A percentile compares a stretch with the other conserved stretches of the same genome.
These are phyloP conservation scores for Odontothrips loti DNA, from an alignment of 2,888 invertebrate genomes.

Conservation along the genomic window DNA sequence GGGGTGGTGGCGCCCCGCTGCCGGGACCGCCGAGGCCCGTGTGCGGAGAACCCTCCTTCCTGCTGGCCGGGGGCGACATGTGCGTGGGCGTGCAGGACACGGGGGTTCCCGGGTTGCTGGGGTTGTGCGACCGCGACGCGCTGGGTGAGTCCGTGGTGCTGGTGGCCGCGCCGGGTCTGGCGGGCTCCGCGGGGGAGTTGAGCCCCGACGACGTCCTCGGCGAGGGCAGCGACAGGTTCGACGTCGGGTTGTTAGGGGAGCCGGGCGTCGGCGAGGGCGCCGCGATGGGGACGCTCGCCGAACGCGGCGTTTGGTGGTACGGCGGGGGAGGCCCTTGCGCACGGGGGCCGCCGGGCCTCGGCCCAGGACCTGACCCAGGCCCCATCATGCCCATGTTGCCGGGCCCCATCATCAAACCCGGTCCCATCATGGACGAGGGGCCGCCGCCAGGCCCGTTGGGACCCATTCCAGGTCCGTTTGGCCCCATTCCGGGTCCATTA, in stretches of 20 bases:
- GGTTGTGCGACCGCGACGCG: conserved; percentile 48
- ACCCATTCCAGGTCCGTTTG: conserved; percentile 43
- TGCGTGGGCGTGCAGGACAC: conserved; percentile 50
- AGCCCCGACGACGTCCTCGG: conserved; percentile 65
- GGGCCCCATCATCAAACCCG: conserved; percentile 34
- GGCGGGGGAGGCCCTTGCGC: conserved; percentile 72
- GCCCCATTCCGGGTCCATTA: conserved; percentile 18
- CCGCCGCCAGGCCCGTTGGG: conserved; percentile 27
- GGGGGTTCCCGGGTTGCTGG: conserved; percentile 70
- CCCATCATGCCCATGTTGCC: conserved; percentile 43
- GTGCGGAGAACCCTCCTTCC: conserved; percentile 4
- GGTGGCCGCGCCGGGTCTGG: conserved; percentile 34
- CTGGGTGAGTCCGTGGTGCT: conserved; percentile 54
- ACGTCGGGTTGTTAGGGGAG: conserved; percentile 67
- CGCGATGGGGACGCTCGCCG: conserved; percentile 69
- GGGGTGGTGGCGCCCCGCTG: neutral
- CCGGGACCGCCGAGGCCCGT: too few species aligned
- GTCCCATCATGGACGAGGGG: neutral
- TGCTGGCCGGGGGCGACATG: conserved; percentile 7
- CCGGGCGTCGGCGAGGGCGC: conserved; percentile 66
- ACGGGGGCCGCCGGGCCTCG: conserved; percentile 44
- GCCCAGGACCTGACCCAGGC: conserved; percentile 35
- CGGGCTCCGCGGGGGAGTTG: conserved; percentile 64
- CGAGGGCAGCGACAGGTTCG: conserved; percentile 68
- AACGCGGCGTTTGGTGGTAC: conserved; percentile 68